These are phyloP conservation scores for Enteromius anoplus DNA, from an alignment of 2,797 vertebrate species.

Conservation along the genomic window DNA sequence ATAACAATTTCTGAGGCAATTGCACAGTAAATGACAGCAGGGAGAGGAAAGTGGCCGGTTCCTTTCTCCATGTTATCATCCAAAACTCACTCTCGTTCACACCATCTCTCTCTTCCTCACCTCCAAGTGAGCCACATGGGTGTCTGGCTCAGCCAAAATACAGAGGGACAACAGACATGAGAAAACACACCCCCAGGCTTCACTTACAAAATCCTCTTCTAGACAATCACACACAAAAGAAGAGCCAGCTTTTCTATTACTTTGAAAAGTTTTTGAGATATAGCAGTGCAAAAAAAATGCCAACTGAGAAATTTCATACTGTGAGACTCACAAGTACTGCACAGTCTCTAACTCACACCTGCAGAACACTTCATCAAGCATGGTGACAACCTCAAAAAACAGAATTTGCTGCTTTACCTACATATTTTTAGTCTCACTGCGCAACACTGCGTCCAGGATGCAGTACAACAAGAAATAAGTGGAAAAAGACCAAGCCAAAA, in stretches of 20 bases:
- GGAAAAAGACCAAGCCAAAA: not conserved
- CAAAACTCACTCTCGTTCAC: conserved; percentile 36
- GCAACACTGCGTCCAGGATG: not conserved
- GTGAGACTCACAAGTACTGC: not conserved
- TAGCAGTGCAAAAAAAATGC: not conserved
- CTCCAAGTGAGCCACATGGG: conserved; percentile 48
- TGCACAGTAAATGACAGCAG: conserved; percentile 56
- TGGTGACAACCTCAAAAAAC: not conserved
- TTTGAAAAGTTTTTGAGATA: conserved; percentile 5
- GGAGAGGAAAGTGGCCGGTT: conserved; percentile 44
- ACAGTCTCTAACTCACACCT: conserved; percentile 4
- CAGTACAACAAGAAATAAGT: not conserved
- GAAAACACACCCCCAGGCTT: conserved; percentile 11
- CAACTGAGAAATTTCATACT: conserved; percentile 13
- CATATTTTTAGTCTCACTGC: not conserved
- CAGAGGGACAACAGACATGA: conserved; percentile 28
- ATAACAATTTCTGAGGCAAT: not conserved
- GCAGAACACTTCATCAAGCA: not conserved
- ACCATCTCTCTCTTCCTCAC: conserved; percentile 43
- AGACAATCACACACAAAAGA: not conserved
- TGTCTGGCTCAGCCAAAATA: conserved; percentile 37
- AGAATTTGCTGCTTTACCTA: not conserved
- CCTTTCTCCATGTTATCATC: conserved; percentile 31
- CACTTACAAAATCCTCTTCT: not conserved
- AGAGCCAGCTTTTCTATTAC: not conserved